Evolutionary conservation across 1,140 invertebrate genomes (phyloP).

Genomic region (Pogonomyrmex barbatus): DNA sequence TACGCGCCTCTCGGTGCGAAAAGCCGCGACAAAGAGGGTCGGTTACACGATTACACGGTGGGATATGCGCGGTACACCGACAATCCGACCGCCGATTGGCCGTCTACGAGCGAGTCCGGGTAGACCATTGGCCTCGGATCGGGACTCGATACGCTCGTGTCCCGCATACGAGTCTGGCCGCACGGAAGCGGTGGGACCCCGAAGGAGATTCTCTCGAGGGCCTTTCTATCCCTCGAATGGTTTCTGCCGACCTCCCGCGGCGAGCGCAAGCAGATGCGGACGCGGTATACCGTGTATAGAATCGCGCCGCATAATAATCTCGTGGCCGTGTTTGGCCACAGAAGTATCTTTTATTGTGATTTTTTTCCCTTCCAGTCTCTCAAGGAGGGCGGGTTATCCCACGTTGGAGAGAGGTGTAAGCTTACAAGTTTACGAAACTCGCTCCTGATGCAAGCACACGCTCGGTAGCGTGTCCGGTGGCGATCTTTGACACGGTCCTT

Average conservation of each 20-base stretch:
- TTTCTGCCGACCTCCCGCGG: conserved; percentile 81
- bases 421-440: conserved; percentile 72
- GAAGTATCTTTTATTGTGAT: conserved; percentile 84
- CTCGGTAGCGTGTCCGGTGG: neutral
- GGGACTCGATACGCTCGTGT: conserved; percentile 40
- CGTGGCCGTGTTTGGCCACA: conserved; percentile 84
- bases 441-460: conserved; percentile 46
- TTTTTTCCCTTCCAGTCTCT: conserved; percentile 20
- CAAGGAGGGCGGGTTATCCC: conserved; percentile 20
- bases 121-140: conserved; percentile 62
- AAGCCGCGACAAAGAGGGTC: conserved; percentile 78
- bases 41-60: conserved; percentile 80
- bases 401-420: conserved; percentile 78
- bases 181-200: conserved; percentile 66
- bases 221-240: conserved; percentile 62
- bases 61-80: conserved; percentile 47
- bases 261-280: conserved; percentile 81
- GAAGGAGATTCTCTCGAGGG: conserved; percentile 75
- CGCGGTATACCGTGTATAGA: conserved; percentile 74
- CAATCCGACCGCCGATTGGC: conserved; percentile 59
- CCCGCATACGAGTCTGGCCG: conserved; percentile 67
- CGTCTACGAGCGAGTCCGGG: neutral
- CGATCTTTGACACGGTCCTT: conserved; percentile 5
- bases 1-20: conserved; percentile 71
- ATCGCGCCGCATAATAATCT: conserved; percentile 72